These are phyloP conservation scores for Oscheius myriophilus DNA, from an alignment of 2,888 invertebrate species.

Conservation along the genomic window DNA sequence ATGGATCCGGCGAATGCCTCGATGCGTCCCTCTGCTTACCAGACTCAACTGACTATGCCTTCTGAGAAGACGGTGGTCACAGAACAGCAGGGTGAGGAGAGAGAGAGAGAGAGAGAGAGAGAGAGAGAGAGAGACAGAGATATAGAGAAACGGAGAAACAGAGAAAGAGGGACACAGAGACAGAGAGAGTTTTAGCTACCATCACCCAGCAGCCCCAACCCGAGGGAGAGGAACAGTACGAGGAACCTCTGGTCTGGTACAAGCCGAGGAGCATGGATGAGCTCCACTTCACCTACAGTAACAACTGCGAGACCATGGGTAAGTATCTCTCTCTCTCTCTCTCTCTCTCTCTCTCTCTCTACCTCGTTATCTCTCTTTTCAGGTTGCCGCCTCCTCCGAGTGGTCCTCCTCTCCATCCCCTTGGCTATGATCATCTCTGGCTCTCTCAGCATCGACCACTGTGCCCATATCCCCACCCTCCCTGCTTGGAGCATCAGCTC, in stretches of 20 bases:
- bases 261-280: conserved; percentile 16
- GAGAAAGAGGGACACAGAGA: too few relatives aligned
- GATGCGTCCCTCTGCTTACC: too few relatives aligned
- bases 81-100: too few relatives aligned
- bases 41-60: too few relatives aligned
- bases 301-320: conserved; percentile 7
- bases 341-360: too few relatives aligned
- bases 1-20: too few relatives aligned
- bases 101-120: too few relatives aligned
- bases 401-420: conserved; percentile 1
- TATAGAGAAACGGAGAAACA: too few relatives aligned
- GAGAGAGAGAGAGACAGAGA: too few relatives aligned
- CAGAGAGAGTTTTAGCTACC: too few relatives aligned
- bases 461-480: conserved; percentile 4
- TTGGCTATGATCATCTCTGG: conserved; percentile 4
- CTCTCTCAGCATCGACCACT: not conserved
- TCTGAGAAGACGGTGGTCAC: too few relatives aligned
- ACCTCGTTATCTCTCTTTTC: not conserved
- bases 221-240: conserved; percentile 14
- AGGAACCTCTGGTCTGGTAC: conserved; percentile 8
- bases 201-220: not conserved
- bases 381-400: conserved; percentile 6
- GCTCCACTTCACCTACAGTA: conserved; percentile 17
- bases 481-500: conserved; percentile 2
- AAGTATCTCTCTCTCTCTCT: not conserved